A percentile compares a stretch with the other conserved stretches of the same genome.
Conservation (phyloP, 2,113 vertebrate genomes). For the Pelvicachromis taeniatus region DNA sequence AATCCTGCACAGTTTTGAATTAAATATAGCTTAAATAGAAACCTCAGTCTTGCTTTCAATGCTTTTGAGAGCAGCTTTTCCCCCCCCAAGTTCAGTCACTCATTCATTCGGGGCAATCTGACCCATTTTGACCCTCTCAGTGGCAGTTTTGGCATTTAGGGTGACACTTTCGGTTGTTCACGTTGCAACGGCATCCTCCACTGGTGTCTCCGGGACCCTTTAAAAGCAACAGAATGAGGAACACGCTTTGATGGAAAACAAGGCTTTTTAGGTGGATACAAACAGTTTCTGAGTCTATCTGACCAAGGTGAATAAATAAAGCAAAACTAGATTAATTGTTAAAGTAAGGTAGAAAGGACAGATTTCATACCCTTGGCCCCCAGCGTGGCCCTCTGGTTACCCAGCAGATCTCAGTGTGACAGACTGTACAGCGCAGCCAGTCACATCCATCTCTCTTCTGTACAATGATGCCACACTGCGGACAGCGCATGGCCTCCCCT, state of each 20-base stretch:
- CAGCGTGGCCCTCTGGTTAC: constrained; percentile 91
- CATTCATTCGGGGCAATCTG: not conserved
- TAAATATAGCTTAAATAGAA: not conserved
- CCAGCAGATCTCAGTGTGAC: constrained; percentile 96
- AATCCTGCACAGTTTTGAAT: not conserved
- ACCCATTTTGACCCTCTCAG: constrained; percentile 40
- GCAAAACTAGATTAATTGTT: not conserved
- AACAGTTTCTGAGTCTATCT: not conserved
- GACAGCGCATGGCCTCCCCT: constrained; percentile 92
- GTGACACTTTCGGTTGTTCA: constrained; percentile 81
- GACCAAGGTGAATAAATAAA: not conserved
- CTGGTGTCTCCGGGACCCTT: constrained; percentile 84
- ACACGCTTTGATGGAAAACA: not conserved
- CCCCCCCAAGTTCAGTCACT: not conserved
- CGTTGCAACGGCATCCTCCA: constrained; percentile 81
- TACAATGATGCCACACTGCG: constrained; percentile 85
- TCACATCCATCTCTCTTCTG: constrained; percentile 95
- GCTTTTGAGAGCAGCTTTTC: not conserved
- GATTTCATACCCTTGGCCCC: constrained; percentile 78
- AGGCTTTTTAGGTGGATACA: not conserved
- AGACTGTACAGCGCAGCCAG: constrained; percentile 92
- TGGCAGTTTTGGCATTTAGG: constrained; percentile 85
- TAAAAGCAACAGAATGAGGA: not conserved
- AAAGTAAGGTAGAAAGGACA: not conserved
- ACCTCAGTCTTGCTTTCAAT: not conserved